phyloP scores from a whole-genome alignment of 35 echinoderm and acorn worm species.

The Antedon bifida region DNA sequence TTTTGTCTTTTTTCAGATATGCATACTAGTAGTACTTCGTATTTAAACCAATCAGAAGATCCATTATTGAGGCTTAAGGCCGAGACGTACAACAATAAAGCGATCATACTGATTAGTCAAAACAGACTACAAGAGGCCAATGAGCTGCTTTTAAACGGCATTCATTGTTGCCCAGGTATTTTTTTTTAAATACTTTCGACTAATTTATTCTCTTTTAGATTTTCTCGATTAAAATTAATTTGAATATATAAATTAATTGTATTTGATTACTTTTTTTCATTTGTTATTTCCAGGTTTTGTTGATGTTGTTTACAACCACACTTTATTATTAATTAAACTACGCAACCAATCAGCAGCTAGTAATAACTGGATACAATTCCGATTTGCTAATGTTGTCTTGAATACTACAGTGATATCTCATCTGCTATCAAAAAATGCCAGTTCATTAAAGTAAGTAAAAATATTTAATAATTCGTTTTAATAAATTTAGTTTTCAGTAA shows the following conservation, averaged over 20 bases:
- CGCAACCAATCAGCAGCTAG: not conserved
- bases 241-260: no score
- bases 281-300: not conserved
- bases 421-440: not conserved
- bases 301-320: conserved; percentile 29
- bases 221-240: no score
- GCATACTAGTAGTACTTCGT: no score
- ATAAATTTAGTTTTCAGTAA: no score
- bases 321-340: conserved; percentile 14
- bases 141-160: conserved; percentile 27
- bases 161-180: conserved; percentile 56
- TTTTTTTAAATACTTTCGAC: no score
- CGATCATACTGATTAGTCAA: conserved; percentile 64
- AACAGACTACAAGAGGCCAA: conserved; percentile 36
- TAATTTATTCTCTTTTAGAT: not conserved
- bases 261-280: no score
- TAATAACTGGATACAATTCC: not conserved
- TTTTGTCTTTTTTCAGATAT: no score
- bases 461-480: no score
- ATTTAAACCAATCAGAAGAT: no score
- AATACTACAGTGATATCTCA: conserved; percentile 1
- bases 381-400: not conserved
- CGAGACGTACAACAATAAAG: conserved; percentile 61
- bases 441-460: not conserved
- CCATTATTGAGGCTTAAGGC: conserved; percentile 22